These are phyloP conservation scores for Pachyseris speciosa DNA, from an alignment of 64 coral and sea anemone species.

Conservation along the genomic window DNA sequence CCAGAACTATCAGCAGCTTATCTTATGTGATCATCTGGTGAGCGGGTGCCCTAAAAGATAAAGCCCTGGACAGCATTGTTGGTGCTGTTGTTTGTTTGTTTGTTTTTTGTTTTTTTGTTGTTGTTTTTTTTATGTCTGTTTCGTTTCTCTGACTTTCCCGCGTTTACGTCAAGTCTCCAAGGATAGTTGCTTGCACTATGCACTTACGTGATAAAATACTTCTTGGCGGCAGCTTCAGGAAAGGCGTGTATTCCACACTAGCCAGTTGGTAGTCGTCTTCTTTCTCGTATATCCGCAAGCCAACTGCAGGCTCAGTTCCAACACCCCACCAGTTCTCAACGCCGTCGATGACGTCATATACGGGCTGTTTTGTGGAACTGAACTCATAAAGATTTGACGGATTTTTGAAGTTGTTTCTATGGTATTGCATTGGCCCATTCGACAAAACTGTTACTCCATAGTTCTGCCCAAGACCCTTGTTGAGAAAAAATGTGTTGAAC, in stretches of 20 bases:
- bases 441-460: slow-evolving; percentile 64
- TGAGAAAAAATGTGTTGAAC: slow-evolving; percentile 56
- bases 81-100: too few species aligned
- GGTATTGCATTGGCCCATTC: slow-evolving; percentile 75
- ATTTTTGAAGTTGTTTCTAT: slow-evolving; percentile 72
- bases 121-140: too few species aligned
- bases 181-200: too few species aligned
- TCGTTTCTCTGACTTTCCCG: too few species aligned
- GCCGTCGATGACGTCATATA: slow-evolving; percentile 23
- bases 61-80: too few species aligned
- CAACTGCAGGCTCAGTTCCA: slow-evolving; percentile 4
- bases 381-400: slow-evolving; percentile 80
- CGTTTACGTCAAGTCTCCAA: background rate
- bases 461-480: slow-evolving; percentile 29
- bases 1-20: too few species aligned
- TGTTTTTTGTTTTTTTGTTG: too few species aligned
- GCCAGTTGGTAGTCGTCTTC: slow-evolving; percentile 2
- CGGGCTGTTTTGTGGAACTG: slow-evolving; percentile 24
- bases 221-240: slow-evolving; percentile 51
- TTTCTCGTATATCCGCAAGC: slow-evolving; percentile 19
- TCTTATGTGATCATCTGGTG: too few species aligned
- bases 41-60: too few species aligned
- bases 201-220: slow-evolving; percentile 72
- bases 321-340: slow-evolving; percentile 62
- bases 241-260: slow-evolving; percentile 33